A percentile compares a stretch with the other conserved stretches of the same genome.
phyloP scores from a whole-genome alignment of 2,113 vertebrate genomes.

The Hassar affinis region DNA sequence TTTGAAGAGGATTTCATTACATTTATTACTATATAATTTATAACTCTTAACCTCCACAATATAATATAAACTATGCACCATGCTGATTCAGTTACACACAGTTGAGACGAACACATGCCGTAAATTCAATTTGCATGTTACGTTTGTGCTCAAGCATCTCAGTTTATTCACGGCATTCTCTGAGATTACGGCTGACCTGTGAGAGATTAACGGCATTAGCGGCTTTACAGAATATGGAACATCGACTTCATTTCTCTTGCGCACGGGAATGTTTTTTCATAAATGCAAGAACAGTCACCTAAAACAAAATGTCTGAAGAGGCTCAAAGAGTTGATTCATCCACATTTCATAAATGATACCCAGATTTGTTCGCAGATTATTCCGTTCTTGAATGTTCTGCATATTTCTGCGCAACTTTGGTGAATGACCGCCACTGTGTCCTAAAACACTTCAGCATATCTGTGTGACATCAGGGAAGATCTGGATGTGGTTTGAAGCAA shows the following conservation, averaged over 20 bases:
- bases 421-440: background rate
- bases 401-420: background rate
- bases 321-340: background rate
- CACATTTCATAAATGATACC: background rate
- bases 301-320: background rate
- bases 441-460: background rate
- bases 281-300: background rate
- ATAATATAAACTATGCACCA: background rate
- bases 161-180: background rate
- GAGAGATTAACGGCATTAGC: background rate
- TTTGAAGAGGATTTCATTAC: background rate
- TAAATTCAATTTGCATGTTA: background rate
- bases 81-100: background rate
- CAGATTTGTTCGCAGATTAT: too few relatives aligned
- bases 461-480: background rate
- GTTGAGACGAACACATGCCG: background rate
- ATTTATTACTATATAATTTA: too few relatives aligned
- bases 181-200: background rate
- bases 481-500: slow-evolving; percentile 7
- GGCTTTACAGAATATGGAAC: background rate
- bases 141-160: background rate
- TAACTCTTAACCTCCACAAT: background rate
- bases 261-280: background rate
- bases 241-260: background rate
- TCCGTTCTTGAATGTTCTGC: background rate